Base-by-base conservation (phyloP, 2,888 invertebrate genomes). In the Aspidapion aeneum region DNA sequence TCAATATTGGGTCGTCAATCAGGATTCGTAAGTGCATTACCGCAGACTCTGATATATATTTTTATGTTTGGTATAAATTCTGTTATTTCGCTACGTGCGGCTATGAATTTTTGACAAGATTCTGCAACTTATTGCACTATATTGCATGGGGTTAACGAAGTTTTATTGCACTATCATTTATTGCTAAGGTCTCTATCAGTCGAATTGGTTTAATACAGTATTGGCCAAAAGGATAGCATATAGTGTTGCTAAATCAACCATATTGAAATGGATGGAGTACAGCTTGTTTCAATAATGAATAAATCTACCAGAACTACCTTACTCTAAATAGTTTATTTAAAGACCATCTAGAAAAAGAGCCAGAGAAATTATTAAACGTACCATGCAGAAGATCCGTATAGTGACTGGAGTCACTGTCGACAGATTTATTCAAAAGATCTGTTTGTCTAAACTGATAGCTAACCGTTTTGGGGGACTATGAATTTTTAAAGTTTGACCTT, bases 1-100 rank as follows among this genome's bases (percentile, higher is more conserved):
- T 77, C 77, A 75, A 75, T 77, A 77, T 70, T 66, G 75, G n/a
- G 71, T 73, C 75, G 75, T 76, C 76, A 75, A 76, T 76, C 77
- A 76, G 71, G 68, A 70, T 17, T 69, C 69, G 68, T 76, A 77
- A 75, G 74, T 69, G 69, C 74, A 74, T 77, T 76, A 77, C 73
- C 69, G 64, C 61, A 70, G 66, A 69, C 69, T 69, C 66, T 65
- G 71, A 71, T 71, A 71, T 64, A 70, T 67, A 56, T 57, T 62
- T 60, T 58, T 55, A 61, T 65, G 57, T 60, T 35, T 22, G 18
- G 60, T 63, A 63, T 65, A 65, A 65, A 65, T 65, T 65, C 63
- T 60, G 57, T 65, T 65, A 65, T 63, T 62, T 65, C 57, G 63
- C 35, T 22, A 56, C 63, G 55, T 65, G 65, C 60, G 57, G 52